A percentile compares a stretch with the other conserved stretches of the same genome.
phyloP scores from a whole-genome alignment of 1,140 invertebrate species.

The Leptopilina clavipes region DNA sequence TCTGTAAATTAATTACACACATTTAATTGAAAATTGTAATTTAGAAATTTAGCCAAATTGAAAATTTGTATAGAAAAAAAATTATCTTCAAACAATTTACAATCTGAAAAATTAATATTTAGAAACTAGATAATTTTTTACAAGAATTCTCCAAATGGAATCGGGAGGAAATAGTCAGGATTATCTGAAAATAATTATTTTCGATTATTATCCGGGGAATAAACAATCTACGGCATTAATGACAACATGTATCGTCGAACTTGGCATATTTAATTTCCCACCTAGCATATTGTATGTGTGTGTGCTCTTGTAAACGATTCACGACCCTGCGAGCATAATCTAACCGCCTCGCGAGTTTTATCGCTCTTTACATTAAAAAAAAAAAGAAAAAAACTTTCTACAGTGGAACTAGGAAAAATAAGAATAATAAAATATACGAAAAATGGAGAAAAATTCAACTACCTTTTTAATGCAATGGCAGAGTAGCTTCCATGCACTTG shows the following conservation, averaged over 20 bases:
- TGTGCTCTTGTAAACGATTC: slow-evolving; percentile 10
- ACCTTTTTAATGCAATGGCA: neutral
- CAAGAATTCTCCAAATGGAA: too few relatives aligned
- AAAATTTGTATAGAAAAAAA: too few relatives aligned
- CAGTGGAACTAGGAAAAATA: neutral
- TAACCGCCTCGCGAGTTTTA: slow-evolving; percentile 2
- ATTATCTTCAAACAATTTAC: too few relatives aligned
- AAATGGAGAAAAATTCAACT: neutral
- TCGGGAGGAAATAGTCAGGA: too few relatives aligned
- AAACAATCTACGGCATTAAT: slow-evolving; percentile 8
- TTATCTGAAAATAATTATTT: neutral
- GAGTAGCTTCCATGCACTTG: neutral
- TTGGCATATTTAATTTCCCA: slow-evolving; percentile 24
- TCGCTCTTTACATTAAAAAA: slow-evolving; percentile 2
- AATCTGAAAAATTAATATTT: too few relatives aligned
- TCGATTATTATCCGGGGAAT: neutral
- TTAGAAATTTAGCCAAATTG: too few relatives aligned
- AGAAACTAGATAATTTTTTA: too few relatives aligned
- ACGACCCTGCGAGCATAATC: neutral
- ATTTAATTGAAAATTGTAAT: too few relatives aligned
- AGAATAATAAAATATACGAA: neutral
- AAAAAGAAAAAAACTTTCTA: neutral
- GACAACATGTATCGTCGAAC: neutral
- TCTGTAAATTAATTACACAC: too few relatives aligned
- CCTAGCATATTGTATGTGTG: neutral